A percentile compares a stretch with the other conserved stretches of the same genome.
Conservation (phyloP, 53 echinoderm and acorn worm species). For the Apostichopus leukothele region DNA sequence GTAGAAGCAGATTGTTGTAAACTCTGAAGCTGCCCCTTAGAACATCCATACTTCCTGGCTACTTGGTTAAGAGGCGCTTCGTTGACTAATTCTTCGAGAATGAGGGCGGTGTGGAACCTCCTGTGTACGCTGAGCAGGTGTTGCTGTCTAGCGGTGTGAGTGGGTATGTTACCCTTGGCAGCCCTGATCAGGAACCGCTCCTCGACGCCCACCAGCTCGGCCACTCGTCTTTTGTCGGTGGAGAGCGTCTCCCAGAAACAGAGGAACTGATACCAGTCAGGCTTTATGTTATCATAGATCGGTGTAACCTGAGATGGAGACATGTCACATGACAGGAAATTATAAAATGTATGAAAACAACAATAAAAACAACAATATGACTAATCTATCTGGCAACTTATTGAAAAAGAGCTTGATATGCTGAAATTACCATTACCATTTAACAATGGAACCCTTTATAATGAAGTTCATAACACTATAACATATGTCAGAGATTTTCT, state of each 20-base stretch:
- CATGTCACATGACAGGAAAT: neutral
- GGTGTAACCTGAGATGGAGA: constrained; percentile 77
- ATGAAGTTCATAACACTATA: no score
- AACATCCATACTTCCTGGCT: constrained; percentile 79
- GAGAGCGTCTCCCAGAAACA: constrained; percentile 87
- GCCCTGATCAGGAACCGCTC: constrained; percentile 91
- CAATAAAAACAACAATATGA: no score
- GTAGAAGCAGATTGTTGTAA: constrained; percentile 95
- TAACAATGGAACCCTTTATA: no score
- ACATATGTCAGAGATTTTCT: no score
- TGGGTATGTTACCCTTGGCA: constrained; percentile 67
- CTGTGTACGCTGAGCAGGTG: constrained; percentile 77
- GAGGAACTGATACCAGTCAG: constrained; percentile 97
- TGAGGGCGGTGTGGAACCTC: constrained; percentile 90
- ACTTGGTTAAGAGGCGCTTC: constrained; percentile 79
- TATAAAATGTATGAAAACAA: neutral
- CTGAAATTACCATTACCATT: no score
- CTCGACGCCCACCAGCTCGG: constrained; percentile 94
- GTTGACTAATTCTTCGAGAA: constrained; percentile 82
- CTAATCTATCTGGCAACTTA: no score
- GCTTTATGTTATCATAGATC: constrained; percentile 88
- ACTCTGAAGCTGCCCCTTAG: constrained; percentile 88
- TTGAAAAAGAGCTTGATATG: no score
- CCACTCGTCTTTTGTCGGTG: constrained; percentile 81
- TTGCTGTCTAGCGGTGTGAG: constrained; percentile 71